phyloP scores from a whole-genome alignment of 1,140 invertebrate genomes.

The Heliconius eleuchia region DNA sequence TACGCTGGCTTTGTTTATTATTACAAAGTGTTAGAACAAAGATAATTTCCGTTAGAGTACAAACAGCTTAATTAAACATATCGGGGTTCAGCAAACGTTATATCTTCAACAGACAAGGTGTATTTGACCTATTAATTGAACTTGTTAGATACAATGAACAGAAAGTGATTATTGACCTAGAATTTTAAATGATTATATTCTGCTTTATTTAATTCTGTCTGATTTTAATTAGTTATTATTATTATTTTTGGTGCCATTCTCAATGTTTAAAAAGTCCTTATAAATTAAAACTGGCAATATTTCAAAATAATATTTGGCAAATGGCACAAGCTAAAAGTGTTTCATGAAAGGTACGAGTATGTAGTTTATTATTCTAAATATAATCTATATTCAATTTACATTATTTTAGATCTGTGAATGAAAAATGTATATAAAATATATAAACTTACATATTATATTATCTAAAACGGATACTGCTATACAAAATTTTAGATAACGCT shows the following conservation, averaged over 20 bases:
- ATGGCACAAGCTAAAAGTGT: not conserved
- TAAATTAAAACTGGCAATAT: not conserved
- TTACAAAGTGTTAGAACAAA: not conserved
- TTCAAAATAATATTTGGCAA: not conserved
- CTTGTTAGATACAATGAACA: constrained; percentile 17
- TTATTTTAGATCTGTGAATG: not conserved
- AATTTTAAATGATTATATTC: constrained; percentile 12
- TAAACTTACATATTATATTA: not conserved
- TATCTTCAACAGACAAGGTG: constrained; percentile 8
- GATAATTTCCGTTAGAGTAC: not conserved
- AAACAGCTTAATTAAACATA: constrained; percentile 9
- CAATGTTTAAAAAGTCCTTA: not conserved
- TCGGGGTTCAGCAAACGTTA: constrained; percentile 19
- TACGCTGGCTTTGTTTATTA: not conserved
- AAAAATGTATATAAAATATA: not conserved
- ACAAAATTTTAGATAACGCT: constrained; percentile 11
- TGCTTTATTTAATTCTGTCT: not conserved
- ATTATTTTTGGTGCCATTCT: not conserved
- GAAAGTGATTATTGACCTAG: constrained; percentile 17
- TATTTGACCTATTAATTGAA: constrained; percentile 21
- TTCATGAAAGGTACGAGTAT: not conserved
- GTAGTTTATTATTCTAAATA: not conserved
- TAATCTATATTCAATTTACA: not conserved
- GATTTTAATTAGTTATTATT: not conserved
- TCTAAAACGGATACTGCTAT: constrained; percentile 20